Base-by-base conservation (phyloP, 2,113 vertebrate species). In the Symphodus melops region DNA sequence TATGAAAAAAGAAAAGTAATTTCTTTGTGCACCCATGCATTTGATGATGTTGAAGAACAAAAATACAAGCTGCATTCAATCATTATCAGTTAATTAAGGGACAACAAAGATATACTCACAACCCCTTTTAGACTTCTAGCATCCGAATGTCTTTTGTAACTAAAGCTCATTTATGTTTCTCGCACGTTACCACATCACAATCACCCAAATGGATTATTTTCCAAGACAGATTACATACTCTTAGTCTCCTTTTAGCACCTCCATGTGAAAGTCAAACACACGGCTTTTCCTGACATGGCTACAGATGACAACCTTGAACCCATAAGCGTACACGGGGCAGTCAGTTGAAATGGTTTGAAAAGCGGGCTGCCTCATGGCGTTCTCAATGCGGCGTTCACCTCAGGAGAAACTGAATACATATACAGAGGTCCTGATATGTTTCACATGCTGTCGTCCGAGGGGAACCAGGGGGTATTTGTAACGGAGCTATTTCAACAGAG, bases 341-440 rank as follows among this genome's bases (percentile, higher is more conserved):
- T 62, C 33, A 57, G 23, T 44, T 63, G 69, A 75, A 76, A 62
- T 17, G 25, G 69, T 82, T 80, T 74, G 62, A 70, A 81, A 79
- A 62, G 33, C 19, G 8, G 58, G 55, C 49, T 3, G 79, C 79
- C 76, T 86, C 72, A 51, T 72, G 74, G 82, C 69, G 60, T 80
- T 90, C 81, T 72, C 82, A 67, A 41, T 14, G 11, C 76, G 53
- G 63, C 63, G 16, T 64, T 52, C 78, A 72, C 83, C 90, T 85
- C 91, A 20, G 58, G 91, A 93, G 91, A 77, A 87, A 28, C 67
- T 87, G 77, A 91, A 81, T 46, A 90, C 84, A 91, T 88, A 93
- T 84, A 91, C 90, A 89, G 71, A 82, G 63, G 72, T 73, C 83
- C 82, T 86, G 89, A 89, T 89, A 83, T 87, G 89, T 93, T 92